Evolutionary conservation across 2,797 vertebrate genomes (phyloP), one percentile per base, ranked within the genome.

Genomic region (Notolabrus celidotus): DNA sequence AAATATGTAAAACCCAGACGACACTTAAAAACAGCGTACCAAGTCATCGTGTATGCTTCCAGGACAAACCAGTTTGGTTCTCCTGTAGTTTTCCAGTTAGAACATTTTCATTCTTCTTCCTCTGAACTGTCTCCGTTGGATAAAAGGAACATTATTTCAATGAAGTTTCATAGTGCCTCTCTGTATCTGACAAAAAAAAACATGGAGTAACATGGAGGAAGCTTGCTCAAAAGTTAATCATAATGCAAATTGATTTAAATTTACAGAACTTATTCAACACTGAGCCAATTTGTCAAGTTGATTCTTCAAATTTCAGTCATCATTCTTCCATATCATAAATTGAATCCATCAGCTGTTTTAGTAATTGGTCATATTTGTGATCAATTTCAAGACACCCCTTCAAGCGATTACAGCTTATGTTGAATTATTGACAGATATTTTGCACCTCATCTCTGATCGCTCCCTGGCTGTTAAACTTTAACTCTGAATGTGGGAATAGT

Each of bases 1-100:
- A 58, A 15, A 54, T 9, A 66, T 51, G n/a, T 67, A 84, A 84
- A 80, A 87, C 27, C n/a, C 47, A 50, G 17, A 61, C 69, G 47
- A 57, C 42, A 53, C 20, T 55, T 69, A 53, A 55, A 77, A 74
- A 67, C 20, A 2, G 10, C 4, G n/a, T 15, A 54, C 34, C 22
- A 15, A 11, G 50, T 54, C 10, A 50, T 57, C 3, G 52, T 10
- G 10, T 42, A 5, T 55, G 20, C 66, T 29, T 19, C 33, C 34
- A 55, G 17, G 23, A 64, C 2, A 38, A 27, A 36, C 5, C 9
- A 16, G 8, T 41, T 47, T 27, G 15, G 19, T 39, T 41, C 36
- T 62, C 36, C 45, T 17, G 15, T 22, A 19, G 7, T 34, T 43
- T 54, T 34, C 49, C 39, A 49, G 27, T 45, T 70, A 63, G 19